Conservation (phyloP, 2,113 vertebrate species). For the Parotia lawesii region DNA sequence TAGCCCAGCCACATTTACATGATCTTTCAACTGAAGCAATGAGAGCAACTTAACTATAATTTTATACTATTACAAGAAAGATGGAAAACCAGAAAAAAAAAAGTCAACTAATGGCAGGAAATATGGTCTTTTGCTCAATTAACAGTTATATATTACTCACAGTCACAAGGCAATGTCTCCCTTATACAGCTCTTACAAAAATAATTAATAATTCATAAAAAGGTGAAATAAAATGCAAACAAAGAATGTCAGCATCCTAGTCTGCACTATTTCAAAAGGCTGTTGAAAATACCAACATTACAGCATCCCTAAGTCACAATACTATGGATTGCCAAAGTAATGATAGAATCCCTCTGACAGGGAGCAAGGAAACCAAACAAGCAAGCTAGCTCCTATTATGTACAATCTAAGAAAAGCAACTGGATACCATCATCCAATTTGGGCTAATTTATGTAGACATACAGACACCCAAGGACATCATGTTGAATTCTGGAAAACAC, state of each 20-base stretch:
- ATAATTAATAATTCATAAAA: background rate
- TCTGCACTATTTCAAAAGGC: background rate
- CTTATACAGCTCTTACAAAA: background rate
- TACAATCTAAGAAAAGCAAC: background rate
- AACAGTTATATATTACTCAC: background rate
- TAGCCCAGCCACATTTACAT: conserved; percentile 26
- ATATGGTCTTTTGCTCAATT: background rate
- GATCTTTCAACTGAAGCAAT: conserved; percentile 19
- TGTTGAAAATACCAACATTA: background rate
- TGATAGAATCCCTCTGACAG: background rate
- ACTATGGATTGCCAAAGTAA: background rate
- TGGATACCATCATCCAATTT: background rate
- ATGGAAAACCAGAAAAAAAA: background rate
- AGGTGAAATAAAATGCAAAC: background rate
- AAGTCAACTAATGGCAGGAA: background rate
- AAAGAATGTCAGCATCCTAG: background rate
- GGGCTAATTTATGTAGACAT: background rate
- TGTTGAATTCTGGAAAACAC: background rate
- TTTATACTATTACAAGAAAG: background rate
- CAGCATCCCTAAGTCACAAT: background rate
- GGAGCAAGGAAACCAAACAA: background rate
- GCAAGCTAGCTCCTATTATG: background rate
- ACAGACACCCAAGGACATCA: background rate
- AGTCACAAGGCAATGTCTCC: background rate
- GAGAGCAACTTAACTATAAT: background rate